These are phyloP conservation scores for Pelodiscus sinensis DNA, from an alignment of 2,113 vertebrate species.

Conservation along the genomic window DNA sequence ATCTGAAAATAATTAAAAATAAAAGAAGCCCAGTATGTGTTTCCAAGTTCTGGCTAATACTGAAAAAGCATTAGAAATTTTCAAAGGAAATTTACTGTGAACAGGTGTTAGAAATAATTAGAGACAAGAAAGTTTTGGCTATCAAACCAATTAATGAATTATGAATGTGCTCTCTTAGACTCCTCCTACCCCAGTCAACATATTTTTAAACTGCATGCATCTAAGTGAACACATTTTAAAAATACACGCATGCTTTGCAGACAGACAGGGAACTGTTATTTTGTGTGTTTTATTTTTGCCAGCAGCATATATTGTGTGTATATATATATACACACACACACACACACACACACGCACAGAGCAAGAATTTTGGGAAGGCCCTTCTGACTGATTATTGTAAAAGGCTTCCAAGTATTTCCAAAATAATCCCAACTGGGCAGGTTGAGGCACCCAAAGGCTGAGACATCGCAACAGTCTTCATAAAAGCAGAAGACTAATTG, in stretches of 20 bases:
- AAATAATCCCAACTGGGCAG: background rate
- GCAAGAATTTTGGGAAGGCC: slow-evolving; percentile 10
- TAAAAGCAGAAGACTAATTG: background rate
- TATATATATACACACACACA: background rate
- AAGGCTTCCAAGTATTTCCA: slow-evolving; percentile 8
- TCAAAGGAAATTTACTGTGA: slow-evolving; percentile 78
- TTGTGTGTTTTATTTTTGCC: slow-evolving; percentile 55
- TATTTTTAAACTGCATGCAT: slow-evolving; percentile 63
- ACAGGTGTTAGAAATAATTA: slow-evolving; percentile 80
- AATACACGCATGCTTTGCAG: slow-evolving; percentile 43
- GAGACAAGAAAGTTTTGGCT: slow-evolving; percentile 56
- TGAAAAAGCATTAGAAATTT: slow-evolving; percentile 70
- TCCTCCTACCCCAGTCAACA: slow-evolving; percentile 62
- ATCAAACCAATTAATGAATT: slow-evolving; percentile 78
- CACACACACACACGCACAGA: background rate
- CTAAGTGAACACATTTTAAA: slow-evolving; percentile 51
- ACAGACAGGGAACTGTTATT: slow-evolving; percentile 44
- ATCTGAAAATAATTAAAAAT: slow-evolving; percentile 84
- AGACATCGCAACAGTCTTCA: background rate
- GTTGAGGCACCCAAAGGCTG: background rate
- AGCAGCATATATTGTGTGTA: too few species aligned
- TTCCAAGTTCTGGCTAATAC: slow-evolving; percentile 74
- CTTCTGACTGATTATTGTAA: background rate
- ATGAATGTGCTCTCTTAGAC: slow-evolving; percentile 60
- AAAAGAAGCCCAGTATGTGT: slow-evolving; percentile 61